Percentiles rank a stretch among this genome's conserved stretches.
phyloP scores from a whole-genome alignment of 23 tunicate genomes.

The Botrylloides violaceus region DNA sequence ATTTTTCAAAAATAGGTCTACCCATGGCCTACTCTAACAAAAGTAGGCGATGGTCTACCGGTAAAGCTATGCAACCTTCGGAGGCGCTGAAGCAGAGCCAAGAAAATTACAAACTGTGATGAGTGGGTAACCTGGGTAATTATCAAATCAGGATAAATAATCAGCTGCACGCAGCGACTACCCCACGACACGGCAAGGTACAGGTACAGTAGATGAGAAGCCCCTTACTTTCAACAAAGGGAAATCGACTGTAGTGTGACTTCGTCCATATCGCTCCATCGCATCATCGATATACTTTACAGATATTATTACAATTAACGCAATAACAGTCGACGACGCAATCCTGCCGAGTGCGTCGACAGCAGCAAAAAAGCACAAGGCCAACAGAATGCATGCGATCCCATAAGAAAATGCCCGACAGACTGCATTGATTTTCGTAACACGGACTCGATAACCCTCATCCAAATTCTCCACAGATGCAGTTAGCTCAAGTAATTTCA shows the following conservation, averaged over 20 bases:
- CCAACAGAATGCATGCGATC: not conserved
- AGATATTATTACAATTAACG: not conserved
- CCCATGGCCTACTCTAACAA: too few relatives aligned
- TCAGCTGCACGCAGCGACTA: too few relatives aligned
- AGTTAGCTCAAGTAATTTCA: not conserved
- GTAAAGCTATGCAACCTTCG: too few relatives aligned
- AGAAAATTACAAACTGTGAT: too few relatives aligned
- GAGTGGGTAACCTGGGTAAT: too few relatives aligned
- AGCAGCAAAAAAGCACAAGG: not conserved
- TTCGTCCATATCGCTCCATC: not conserved
- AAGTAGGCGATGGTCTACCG: too few relatives aligned
- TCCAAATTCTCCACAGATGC: not conserved
- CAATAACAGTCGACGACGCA: not conserved
- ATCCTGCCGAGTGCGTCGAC: constrained; percentile 6
- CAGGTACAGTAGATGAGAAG: too few relatives aligned
- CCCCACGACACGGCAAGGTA: too few relatives aligned
- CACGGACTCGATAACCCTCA: not conserved
- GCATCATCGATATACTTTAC: constrained; percentile 4
- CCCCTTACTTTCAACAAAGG: constrained; percentile 4
- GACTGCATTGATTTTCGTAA: not conserved
- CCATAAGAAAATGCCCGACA: not conserved
- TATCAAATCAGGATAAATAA: too few relatives aligned
- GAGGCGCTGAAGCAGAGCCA: too few relatives aligned
- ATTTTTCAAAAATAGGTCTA: too few relatives aligned
- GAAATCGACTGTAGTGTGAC: not conserved